Evolutionary conservation across 2,797 vertebrate genomes (phyloP).

Genomic region (Oceanodroma leucorhoa): DNA sequence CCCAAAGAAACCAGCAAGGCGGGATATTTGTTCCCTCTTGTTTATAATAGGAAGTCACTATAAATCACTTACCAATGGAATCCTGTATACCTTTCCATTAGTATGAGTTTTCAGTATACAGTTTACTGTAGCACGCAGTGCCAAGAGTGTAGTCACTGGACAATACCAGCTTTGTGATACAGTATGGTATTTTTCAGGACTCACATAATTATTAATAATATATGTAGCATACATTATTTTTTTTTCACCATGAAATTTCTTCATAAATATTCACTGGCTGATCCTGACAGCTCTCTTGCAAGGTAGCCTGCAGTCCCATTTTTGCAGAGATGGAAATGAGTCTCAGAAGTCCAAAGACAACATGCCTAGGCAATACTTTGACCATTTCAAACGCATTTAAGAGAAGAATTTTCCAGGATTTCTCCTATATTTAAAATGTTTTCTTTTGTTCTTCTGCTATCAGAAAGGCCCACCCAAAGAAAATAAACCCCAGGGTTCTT

Average conservation of each 20-base stretch:
- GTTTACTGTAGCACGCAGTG: slow-evolving; percentile 13
- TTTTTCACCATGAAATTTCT: neutral
- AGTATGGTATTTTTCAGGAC: slow-evolving; percentile 55
- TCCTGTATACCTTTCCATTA: slow-evolving; percentile 56
- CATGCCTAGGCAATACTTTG: neutral
- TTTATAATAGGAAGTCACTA: slow-evolving; percentile 65
- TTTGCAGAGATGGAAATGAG: slow-evolving; percentile 2
- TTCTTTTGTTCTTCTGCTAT: slow-evolving; percentile 1
- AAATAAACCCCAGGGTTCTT: neutral
- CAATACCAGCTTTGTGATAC: slow-evolving; percentile 58
- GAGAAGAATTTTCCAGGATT: neutral
- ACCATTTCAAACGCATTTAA: slow-evolving; percentile 2
- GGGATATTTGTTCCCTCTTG: slow-evolving; percentile 40
- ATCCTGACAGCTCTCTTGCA: slow-evolving; percentile 29
- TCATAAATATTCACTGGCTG: slow-evolving; percentile 33
- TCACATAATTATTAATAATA: slow-evolving; percentile 54
- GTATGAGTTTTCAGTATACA: slow-evolving; percentile 39
- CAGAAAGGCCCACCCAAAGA: neutral
- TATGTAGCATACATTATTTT: neutral
- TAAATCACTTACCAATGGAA: slow-evolving; percentile 60
- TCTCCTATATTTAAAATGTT: neutral
- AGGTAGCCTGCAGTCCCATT: slow-evolving; percentile 3
- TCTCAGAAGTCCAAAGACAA: neutral
- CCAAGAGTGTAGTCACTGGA: slow-evolving; percentile 32
- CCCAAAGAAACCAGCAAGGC: slow-evolving; percentile 41